These are phyloP conservation scores for Ruditapes philippinarum DNA, from an alignment of 1,140 invertebrate species.

Conservation along the genomic window DNA sequence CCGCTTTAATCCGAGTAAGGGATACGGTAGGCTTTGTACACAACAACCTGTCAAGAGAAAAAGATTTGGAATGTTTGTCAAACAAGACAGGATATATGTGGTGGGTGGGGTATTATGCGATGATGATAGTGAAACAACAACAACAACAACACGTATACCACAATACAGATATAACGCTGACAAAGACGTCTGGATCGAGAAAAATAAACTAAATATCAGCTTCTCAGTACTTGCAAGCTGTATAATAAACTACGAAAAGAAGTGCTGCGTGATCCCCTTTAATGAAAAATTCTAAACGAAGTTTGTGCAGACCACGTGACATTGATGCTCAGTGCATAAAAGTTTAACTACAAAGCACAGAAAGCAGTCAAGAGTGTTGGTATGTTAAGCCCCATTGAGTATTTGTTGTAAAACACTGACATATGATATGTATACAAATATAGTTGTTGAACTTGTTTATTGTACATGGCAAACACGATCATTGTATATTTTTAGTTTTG, in stretches of 20 bases:
- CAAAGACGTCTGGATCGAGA: slow-evolving; percentile 55
- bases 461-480: no score
- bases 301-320: no score
- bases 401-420: no score
- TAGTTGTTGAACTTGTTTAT: no score
- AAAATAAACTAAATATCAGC: slow-evolving; percentile 14
- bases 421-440: no score
- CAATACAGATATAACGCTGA: slow-evolving; percentile 49
- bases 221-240: slow-evolving; percentile 42
- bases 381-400: no score
- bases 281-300: slow-evolving; percentile 34
- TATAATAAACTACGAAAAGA: slow-evolving; percentile 42
- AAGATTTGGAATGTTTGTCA: slow-evolving; percentile 52
- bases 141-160: not conserved
- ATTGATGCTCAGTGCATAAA: no score
- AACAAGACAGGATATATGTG: slow-evolving; percentile 55
- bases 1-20: slow-evolving; percentile 42
- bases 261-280: slow-evolving; percentile 57
- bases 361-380: no score
- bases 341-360: no score
- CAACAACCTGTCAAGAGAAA: slow-evolving; percentile 28
- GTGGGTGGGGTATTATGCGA: slow-evolving; percentile 25
- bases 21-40: slow-evolving; percentile 41
- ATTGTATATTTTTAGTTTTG: no score
- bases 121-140: not conserved